Percentiles rank a stretch among this genome's conserved stretches.
These are phyloP conservation scores for Hofmannophila pseudospretella DNA, from an alignment of 2,888 invertebrate genomes.

Conservation along the genomic window DNA sequence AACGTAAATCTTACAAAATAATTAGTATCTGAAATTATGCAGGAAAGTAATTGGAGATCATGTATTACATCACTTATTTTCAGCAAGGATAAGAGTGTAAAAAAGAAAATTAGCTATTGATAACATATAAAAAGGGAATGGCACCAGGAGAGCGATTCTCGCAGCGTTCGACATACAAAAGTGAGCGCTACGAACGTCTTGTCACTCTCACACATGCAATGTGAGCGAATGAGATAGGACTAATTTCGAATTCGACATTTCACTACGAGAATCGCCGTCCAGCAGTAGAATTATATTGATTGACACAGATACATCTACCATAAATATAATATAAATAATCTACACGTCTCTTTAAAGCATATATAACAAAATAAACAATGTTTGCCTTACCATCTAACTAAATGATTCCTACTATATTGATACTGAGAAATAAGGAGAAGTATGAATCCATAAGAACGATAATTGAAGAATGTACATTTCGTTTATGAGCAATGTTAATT, in stretches of 20 bases:
- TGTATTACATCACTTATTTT: not conserved
- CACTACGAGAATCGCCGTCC: too few species aligned
- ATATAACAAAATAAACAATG: conserved; percentile 24
- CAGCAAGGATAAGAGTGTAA: not conserved
- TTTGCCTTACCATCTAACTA: conserved; percentile 14
- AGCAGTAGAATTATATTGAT: not conserved
- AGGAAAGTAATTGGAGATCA: conserved; percentile 1
- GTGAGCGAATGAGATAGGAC: too few species aligned
- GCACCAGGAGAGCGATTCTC: too few species aligned
- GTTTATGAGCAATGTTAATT: conserved; percentile 33
- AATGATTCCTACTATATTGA: conserved; percentile 1
- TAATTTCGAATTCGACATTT: too few species aligned
- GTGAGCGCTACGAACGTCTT: too few species aligned
- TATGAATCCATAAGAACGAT: conserved; percentile 13
- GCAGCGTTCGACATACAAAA: too few species aligned
- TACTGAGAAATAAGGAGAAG: conserved; percentile 1
- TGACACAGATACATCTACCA: not conserved
- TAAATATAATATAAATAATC: not conserved
- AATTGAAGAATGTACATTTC: conserved; percentile 25
- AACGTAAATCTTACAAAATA: not conserved
- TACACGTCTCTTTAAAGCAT: conserved; percentile 21
- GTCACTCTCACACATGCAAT: too few species aligned
- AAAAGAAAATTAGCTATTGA: not conserved
- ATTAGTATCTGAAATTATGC: conserved; percentile 2
- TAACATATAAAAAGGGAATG: not conserved